Base-by-base conservation (phyloP, 2,888 invertebrate genomes). In the Endomychus coccineus region DNA sequence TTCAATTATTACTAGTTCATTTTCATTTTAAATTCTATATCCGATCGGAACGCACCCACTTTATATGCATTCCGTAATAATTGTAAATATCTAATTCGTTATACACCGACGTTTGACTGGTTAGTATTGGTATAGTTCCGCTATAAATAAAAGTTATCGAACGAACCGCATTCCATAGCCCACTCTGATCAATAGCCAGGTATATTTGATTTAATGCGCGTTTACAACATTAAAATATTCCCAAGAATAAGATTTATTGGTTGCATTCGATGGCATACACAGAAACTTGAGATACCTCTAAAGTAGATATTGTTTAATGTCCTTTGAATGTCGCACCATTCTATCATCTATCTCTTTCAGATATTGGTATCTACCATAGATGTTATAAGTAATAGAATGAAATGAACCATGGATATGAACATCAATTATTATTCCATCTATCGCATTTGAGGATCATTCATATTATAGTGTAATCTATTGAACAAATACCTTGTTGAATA, bases 181-280 rank as follows among this genome's bases (percentile, higher is more conserved):
- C 23, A 31, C 34, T 35, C 56, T 55, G 56, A 58, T 58, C 58
- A 58, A 56, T 58, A 58, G 58, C 52, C 52, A 50, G 46, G 45
- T 49, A 49, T 49, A 48, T 54, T 56, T 58, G 56, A 58, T 58
- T 58, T 58, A 58, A 49, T 48, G 51, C 46, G 52, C 56, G 55
- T 56, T 56, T 55, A 49, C 51, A 54, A 51, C 54, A 52, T 51
- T 55, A 55, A 58, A 56, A 56, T 55, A 58, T 56, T 56, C 55
- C 49, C 48, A 45, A 47, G 37, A 14, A 36, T 24, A 46, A 54
- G 56, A 58, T 58, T 58, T 58, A 58, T 58, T 51, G 46, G 50
- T 40, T 54, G 50, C 52, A 49, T 52, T 52, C 50, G 54, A 54
- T 54, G 42, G 45, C 34, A 45, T 50, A 54, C 50, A 50, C 46